phyloP scores from a whole-genome alignment of 2,888 invertebrate genomes.

The Drosophila trichaetosa region DNA sequence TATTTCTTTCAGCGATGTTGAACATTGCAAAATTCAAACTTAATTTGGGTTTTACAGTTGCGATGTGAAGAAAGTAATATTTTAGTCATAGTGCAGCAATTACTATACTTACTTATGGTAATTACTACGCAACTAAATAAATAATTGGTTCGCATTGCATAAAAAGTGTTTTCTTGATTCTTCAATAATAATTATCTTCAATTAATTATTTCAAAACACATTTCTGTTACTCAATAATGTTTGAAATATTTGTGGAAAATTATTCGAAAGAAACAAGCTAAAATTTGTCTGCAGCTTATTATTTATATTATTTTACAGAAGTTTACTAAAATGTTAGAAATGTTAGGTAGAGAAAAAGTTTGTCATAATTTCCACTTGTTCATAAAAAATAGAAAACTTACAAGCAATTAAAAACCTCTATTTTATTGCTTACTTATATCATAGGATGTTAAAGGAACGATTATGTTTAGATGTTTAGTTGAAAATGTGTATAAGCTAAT shows the following conservation, averaged over 20 bases:
- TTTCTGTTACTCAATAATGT: background rate
- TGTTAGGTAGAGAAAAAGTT: background rate
- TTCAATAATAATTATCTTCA: background rate
- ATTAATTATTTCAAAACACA: background rate
- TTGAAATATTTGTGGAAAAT: background rate
- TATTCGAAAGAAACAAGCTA: background rate
- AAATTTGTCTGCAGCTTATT: background rate
- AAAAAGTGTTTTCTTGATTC: background rate
- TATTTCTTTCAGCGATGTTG: slow-evolving; percentile 12
- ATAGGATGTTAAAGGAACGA: background rate
- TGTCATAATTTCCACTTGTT: background rate
- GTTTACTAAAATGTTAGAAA: background rate
- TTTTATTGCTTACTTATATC: background rate
- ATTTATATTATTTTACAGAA: background rate
- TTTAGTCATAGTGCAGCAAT: background rate
- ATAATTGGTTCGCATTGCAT: background rate
- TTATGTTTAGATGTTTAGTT: background rate
- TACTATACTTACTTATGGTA: background rate
- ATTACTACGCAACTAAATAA: background rate
- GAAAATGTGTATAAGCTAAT: slow-evolving; percentile 3
- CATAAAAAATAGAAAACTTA: background rate
- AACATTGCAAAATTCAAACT: slow-evolving; percentile 9
- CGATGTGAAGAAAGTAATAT: slow-evolving; percentile 11
- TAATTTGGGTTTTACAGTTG: slow-evolving; percentile 1
- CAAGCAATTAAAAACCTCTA: background rate